A percentile compares a stretch with the other conserved stretches of the same genome.
Evolutionary conservation across 2,113 vertebrate genomes (phyloP).

Genomic region (Hippocampus barbouri): DNA sequence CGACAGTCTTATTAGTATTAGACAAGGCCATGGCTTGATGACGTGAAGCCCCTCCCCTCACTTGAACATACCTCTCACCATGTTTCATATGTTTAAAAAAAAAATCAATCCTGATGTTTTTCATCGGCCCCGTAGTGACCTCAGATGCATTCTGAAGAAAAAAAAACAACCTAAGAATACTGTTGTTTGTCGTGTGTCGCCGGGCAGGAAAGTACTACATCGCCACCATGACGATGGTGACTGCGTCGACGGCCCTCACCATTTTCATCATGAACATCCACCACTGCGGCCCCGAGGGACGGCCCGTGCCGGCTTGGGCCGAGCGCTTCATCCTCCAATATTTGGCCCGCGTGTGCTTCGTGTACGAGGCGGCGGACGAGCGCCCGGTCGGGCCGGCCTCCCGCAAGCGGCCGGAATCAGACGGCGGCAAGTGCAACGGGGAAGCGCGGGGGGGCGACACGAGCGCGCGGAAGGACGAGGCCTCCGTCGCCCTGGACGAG

Average conservation of each 20-base stretch:
- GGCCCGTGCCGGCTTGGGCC: slow-evolving; percentile 81
- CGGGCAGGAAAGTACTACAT: slow-evolving; percentile 88
- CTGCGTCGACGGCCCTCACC: slow-evolving; percentile 83
- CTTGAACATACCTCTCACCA: background rate
- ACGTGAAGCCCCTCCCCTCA: too few relatives aligned
- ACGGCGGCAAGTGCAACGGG: slow-evolving; percentile 38
- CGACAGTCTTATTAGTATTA: too few relatives aligned
- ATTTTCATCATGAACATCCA: slow-evolving; percentile 95
- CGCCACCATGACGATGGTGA: slow-evolving; percentile 91
- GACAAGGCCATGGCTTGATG: too few relatives aligned
- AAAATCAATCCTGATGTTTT: too few relatives aligned
- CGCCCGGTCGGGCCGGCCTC: slow-evolving; percentile 49
- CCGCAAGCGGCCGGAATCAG: slow-evolving; percentile 21
- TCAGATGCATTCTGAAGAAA: background rate
- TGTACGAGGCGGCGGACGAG: slow-evolving; percentile 75
- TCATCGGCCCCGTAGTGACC: too few relatives aligned
- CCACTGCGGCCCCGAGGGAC: slow-evolving; percentile 81
- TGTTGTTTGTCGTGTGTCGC: background rate
- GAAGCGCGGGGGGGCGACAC: slow-evolving; percentile 24
- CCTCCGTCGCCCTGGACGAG: slow-evolving; percentile 53
- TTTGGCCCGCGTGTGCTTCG: slow-evolving; percentile 79
- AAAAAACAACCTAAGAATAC: background rate
- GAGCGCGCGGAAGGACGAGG: slow-evolving; percentile 24
- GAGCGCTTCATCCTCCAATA: slow-evolving; percentile 74
- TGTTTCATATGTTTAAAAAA: background rate